Conservation (phyloP, 2,113 vertebrate genomes). For the Pyrgilauda ruficollis region DNA sequence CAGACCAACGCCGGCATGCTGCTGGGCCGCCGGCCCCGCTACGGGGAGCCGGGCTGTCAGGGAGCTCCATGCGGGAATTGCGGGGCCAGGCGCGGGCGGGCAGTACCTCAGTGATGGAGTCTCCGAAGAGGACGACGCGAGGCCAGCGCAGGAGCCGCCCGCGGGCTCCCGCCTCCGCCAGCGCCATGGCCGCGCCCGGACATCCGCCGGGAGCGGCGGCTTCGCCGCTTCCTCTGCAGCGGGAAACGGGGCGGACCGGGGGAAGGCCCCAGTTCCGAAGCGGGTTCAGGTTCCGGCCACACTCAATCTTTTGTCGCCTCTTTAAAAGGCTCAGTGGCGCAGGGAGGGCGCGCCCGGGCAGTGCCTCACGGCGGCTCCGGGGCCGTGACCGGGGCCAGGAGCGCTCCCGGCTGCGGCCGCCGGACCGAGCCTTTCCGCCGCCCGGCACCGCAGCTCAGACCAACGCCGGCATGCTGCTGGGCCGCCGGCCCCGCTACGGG, state of each 20-base stretch:
- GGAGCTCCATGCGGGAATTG: not conserved
- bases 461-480: not conserved
- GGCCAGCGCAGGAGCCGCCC: slow-evolving; percentile 70
- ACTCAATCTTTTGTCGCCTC: fast-evolving
- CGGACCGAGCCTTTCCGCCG: not conserved
- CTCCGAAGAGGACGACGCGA: slow-evolving; percentile 87
- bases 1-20: not conserved
- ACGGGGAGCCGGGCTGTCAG: fast-evolving
- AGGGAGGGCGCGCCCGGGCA: not conserved
- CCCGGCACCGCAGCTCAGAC: not conserved
- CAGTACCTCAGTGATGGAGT: slow-evolving; percentile 92
- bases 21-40: not conserved
- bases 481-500: not conserved
- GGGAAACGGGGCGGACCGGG: fast-evolving
- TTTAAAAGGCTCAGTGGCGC: too few relatives aligned
- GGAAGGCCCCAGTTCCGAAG: fast-evolving
- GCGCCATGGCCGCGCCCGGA: not conserved
- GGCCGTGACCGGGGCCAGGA: too few relatives aligned
- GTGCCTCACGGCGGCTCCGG: fast-evolving
- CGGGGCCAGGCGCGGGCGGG: not conserved
- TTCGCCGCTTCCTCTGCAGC: not conserved
- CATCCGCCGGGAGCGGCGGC: not conserved
- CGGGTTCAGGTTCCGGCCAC: fast-evolving
- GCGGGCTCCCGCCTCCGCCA: not conserved
- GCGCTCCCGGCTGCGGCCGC: not conserved